Evolutionary conservation across 2,888 invertebrate species (phyloP).

Genomic region (Drosophila paramelanica): DNA sequence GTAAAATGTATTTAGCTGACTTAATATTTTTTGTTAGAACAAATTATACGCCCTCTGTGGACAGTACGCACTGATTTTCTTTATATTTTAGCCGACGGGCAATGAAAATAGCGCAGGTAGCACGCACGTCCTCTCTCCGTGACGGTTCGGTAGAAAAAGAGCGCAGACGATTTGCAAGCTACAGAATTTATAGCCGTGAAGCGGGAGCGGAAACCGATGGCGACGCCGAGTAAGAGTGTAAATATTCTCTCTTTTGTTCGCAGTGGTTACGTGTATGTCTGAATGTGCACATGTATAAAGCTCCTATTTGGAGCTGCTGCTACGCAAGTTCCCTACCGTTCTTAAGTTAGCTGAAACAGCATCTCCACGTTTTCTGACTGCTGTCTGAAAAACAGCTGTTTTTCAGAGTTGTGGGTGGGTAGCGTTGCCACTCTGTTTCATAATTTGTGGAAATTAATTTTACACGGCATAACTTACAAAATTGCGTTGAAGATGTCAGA

Average conservation of each 20-base stretch:
- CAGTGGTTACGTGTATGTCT: constrained; percentile 1
- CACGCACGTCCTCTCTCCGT: constrained; percentile 76
- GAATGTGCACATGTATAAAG: constrained; percentile 1
- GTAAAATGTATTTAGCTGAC: constrained; percentile 12
- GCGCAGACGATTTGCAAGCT: constrained; percentile 56
- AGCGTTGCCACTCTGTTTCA: constrained; percentile 47
- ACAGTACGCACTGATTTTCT: constrained; percentile 44
- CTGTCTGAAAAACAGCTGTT: constrained; percentile 57
- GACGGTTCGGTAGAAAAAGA: constrained; percentile 79
- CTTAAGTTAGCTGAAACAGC: constrained; percentile 16
- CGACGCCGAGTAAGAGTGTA: constrained; percentile 20
- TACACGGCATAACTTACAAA: constrained; percentile 32
- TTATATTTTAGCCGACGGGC: constrained; percentile 52
- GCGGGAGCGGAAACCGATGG: constrained; percentile 18
- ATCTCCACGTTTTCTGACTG: constrained; percentile 59
- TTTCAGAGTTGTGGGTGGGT: constrained; percentile 19
- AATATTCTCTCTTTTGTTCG: constrained; percentile 9
- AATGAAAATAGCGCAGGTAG: constrained; percentile 50
- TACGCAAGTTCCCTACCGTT: constrained; percentile 28
- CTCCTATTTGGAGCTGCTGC: constrained; percentile 32
- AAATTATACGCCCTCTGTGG: constrained; percentile 21
- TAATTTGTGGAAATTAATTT: not conserved
- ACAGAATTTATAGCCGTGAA: constrained; percentile 66
- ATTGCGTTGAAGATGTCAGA: not conserved
- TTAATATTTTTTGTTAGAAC: constrained; percentile 16